Evolutionary conservation across 92 coral and sea anemone genomes (phyloP).

Genomic region (Anthopleura xanthogrammica): DNA sequence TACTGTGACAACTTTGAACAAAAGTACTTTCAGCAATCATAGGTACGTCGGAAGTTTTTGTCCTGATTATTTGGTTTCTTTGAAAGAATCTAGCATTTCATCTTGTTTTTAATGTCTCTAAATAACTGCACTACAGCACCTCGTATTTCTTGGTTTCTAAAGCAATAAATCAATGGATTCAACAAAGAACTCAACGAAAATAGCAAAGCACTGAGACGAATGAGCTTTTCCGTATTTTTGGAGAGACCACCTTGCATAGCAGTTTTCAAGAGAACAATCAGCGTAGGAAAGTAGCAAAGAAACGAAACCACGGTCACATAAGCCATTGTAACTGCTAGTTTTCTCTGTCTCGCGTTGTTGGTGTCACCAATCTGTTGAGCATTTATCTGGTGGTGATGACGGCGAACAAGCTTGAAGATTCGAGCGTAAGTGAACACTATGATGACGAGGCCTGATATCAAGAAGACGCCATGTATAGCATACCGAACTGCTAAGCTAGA

Average conservation of each 20-base stretch:
- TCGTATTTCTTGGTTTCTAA: slow-evolving; percentile 19
- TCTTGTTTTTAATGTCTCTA: background rate
- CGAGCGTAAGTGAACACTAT: background rate
- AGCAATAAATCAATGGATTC: slow-evolving; percentile 20
- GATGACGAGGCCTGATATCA: background rate
- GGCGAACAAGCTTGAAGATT: slow-evolving; percentile 23
- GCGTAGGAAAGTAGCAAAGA: slow-evolving; percentile 6
- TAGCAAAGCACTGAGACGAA: background rate
- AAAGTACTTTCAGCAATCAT: too few species aligned
- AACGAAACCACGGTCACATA: slow-evolving; percentile 19
- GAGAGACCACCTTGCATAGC: background rate
- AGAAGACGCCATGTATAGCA: background rate
- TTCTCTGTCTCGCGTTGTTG: background rate
- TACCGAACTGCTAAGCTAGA: background rate
- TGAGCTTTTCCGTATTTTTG: background rate
- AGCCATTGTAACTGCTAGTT: slow-evolving; percentile 24
- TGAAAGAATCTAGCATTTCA: background rate
- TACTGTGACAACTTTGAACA: too few species aligned
- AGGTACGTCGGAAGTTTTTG: too few species aligned
- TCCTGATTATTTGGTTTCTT: too few species aligned
- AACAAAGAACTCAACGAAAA: slow-evolving; percentile 9
- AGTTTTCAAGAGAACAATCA: background rate
- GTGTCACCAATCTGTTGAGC: slow-evolving; percentile 7
- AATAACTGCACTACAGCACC: slow-evolving; percentile 7
- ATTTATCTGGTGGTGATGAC: slow-evolving; percentile 19